These are phyloP conservation scores for Drosophila sproati DNA, from an alignment of 1,140 invertebrate species.

Conservation along the genomic window DNA sequence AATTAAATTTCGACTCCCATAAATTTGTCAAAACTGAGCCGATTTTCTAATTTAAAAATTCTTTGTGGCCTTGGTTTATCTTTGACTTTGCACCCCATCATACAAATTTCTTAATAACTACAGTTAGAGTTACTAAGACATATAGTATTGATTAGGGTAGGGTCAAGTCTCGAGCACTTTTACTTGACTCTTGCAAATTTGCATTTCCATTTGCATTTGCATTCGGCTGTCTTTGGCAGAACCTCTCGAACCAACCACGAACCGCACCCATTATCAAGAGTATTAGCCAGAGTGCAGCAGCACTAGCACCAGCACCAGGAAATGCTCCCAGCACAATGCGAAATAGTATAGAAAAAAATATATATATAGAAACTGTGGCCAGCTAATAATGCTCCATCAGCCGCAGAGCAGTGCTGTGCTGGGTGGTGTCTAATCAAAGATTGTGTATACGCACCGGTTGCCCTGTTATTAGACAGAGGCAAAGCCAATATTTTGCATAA, in stretches of 20 bases:
- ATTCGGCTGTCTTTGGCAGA: constrained; percentile 4
- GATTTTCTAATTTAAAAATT: neutral
- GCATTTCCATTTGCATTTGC: neutral
- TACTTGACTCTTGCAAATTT: neutral
- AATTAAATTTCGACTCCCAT: neutral
- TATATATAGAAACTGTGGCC: neutral
- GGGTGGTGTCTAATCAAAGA: constrained; percentile 65
- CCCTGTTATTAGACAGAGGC: constrained; percentile 58
- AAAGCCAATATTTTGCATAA: constrained; percentile 76
- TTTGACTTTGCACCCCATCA: no score
- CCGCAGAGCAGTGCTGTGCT: neutral
- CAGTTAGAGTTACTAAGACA: neutral
- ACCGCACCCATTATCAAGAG: constrained; percentile 59
- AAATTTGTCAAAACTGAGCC: neutral
- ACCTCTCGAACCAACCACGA: neutral
- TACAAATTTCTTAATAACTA: no score
- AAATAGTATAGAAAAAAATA: neutral
- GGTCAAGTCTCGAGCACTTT: neutral
- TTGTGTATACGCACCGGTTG: constrained; percentile 75
- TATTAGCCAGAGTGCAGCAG: constrained; percentile 26
- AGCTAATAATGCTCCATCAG: no score
- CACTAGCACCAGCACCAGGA: constrained; percentile 55
- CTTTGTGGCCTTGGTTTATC: no score
- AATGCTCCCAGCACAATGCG: constrained; percentile 39
- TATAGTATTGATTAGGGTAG: neutral